These are phyloP conservation scores for Agriopis leucophaearia DNA, from an alignment of 2,888 invertebrate genomes.

Conservation along the genomic window DNA sequence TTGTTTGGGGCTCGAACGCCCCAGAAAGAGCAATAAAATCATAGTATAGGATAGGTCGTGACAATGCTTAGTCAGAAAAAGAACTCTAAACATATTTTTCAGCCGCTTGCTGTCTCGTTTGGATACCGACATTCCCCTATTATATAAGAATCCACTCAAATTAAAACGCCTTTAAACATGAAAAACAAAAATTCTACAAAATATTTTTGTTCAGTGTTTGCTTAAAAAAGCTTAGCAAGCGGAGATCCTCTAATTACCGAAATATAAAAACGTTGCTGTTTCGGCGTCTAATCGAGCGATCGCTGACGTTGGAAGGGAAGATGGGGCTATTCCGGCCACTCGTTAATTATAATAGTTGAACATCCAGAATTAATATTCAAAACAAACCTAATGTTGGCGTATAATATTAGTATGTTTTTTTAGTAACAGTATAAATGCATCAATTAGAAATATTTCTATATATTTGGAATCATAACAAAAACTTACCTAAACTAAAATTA, in stretches of 20 bases:
- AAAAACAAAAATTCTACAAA: conserved; percentile 27
- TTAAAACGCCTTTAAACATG: conserved; percentile 23
- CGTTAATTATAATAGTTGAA: background rate
- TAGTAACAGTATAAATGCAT: no score
- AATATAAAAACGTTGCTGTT: conserved; percentile 63
- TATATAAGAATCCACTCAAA: conserved; percentile 8
- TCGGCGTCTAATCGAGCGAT: conserved; percentile 60
- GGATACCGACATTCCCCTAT: background rate
- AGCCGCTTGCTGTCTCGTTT: background rate
- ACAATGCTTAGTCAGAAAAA: no score
- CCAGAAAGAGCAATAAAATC: no score
- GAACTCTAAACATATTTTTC: no score
- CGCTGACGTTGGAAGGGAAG: conserved; percentile 51
- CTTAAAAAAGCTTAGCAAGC: conserved; percentile 53
- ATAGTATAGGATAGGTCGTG: no score
- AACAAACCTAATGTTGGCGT: no score
- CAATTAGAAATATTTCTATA: no score
- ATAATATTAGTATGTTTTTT: no score
- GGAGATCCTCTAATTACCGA: conserved; percentile 53
- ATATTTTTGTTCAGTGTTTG: conserved; percentile 36
- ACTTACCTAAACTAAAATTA: no score
- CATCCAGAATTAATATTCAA: no score
- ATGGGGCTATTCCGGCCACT: background rate
- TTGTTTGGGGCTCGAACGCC: no score
- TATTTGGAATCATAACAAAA: no score